Evolutionary conservation across 2,797 vertebrate species (phyloP), one percentile per base, ranked within the genome.

Genomic region (Characodon lateralis): DNA sequence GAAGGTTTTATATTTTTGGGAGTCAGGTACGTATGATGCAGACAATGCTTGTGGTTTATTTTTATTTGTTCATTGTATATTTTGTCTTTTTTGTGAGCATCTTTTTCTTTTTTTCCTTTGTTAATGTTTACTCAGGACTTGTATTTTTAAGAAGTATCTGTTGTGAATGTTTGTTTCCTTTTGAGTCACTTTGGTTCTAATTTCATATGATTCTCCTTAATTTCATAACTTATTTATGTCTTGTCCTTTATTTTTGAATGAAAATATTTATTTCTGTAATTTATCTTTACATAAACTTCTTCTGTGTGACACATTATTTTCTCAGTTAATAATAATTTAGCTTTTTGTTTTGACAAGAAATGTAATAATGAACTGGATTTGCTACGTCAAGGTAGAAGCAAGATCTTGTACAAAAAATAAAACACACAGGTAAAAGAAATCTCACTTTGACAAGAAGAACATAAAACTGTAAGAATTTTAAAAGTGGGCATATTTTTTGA

Each of bases 1-100:
- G 84, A 84, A 92, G 89, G 92, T 89, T 79, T 91, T 92, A 84
- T 94, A 83, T 93, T 90, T 95, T 88, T 94, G 92, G 93, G 92
- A 93, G 91, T 90, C 94, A 96, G 96, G 96, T 96, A 96, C 94
- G 96, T 96, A 96, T 96, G 77, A 93, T 93, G 90, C 86, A 92
- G 91, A 89, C 84, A 31, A 78, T 83, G 80, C 83, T 85, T 90
- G 87, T 93, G 83, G 86, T 86, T 88, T 84, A 1, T 89, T 85
- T 91, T 77, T 83, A n/a, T 83, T 80, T 74, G 70, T 83, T 78
- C 76, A 31, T 50, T 9, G 28, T 31, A 50, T 61, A 63, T 74
- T 86, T 82, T 78, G 41, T 10, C 13, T 65, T 9, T 69, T 24
- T 73, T 77, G 88, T 84, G 63, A 88, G 86, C 87, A 86, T 89